A percentile compares a stretch with the other conserved stretches of the same genome.
Conservation (phyloP, 2,888 invertebrate genomes). For the Cacoxenus indagator region DNA sequence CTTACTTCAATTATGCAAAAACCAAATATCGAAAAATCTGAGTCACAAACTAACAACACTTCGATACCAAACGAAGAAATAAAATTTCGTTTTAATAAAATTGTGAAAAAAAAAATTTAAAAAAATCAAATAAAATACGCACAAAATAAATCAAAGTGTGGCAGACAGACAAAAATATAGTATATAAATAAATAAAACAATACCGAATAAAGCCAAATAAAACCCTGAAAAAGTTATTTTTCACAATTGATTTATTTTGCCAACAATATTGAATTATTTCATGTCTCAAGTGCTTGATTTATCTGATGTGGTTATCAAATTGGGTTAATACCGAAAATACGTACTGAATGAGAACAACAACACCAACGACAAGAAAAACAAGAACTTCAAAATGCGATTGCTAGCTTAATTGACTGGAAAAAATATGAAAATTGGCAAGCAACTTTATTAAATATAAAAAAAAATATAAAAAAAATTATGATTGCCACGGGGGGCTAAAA, state of each 20-base stretch:
- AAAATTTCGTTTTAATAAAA: slow-evolving; percentile 12
- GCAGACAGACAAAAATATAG: neutral
- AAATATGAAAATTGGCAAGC: neutral
- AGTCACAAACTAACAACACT: neutral
- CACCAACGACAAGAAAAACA: neutral
- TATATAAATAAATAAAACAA: slow-evolving; percentile 40
- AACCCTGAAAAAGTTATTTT: neutral
- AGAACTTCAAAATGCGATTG: neutral
- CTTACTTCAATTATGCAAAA: too few species aligned
- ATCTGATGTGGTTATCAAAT: neutral
- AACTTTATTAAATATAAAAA: neutral
- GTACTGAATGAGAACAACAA: neutral
- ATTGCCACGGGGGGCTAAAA: slow-evolving; percentile 32
- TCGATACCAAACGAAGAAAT: neutral
- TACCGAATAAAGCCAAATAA: neutral
- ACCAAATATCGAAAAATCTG: too few species aligned
- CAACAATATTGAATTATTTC: neutral
- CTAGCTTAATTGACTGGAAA: neutral
- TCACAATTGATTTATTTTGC: neutral
- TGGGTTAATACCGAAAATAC: too few species aligned
- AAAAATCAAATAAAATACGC: slow-evolving; percentile 33
- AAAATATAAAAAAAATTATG: neutral
- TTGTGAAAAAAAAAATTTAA: slow-evolving; percentile 41
- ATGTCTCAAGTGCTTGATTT: neutral
- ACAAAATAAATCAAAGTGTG: neutral